Evolutionary conservation across 2,888 invertebrate species (phyloP).

Genomic region (Campoplex capitator): DNA sequence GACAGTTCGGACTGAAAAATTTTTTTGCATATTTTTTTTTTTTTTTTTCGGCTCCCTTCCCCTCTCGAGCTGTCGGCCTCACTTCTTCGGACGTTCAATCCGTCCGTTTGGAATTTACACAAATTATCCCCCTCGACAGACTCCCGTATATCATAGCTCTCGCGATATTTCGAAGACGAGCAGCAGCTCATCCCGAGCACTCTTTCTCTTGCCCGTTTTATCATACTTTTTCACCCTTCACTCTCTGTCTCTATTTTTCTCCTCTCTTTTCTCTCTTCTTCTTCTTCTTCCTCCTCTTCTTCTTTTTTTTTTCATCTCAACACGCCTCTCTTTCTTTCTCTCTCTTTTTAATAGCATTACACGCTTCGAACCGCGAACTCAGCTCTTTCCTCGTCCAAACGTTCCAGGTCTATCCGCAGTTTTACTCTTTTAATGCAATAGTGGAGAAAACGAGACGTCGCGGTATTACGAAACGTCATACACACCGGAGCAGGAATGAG

Average conservation of each 20-base stretch:
- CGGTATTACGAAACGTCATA: constrained; percentile 31
- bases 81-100: constrained; percentile 33
- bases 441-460: constrained; percentile 42
- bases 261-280: constrained; percentile 1
- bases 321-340: constrained; percentile 17
- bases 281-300: no score
- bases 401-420: constrained; percentile 24
- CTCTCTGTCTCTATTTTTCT: constrained; percentile 5
- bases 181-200: constrained; percentile 46
- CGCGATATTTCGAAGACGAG: constrained; percentile 63
- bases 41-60: constrained; percentile 23
- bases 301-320: constrained; percentile 43
- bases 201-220: constrained; percentile 34
- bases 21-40: constrained; percentile 37
- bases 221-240: constrained; percentile 38
- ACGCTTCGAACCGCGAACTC: constrained; percentile 58
- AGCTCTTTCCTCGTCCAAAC: constrained; percentile 51
- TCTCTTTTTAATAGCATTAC: constrained; percentile 66
- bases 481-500: constrained; percentile 9
- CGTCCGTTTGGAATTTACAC: constrained; percentile 59
- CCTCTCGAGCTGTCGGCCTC: constrained; percentile 39
- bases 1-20: constrained; percentile 38
- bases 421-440: constrained; percentile 52
- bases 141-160: constrained; percentile 37
- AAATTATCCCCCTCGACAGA: constrained; percentile 60